Evolutionary conservation across 1,140 invertebrate genomes (phyloP).

Genomic region (Drosophila fuyamai): DNA sequence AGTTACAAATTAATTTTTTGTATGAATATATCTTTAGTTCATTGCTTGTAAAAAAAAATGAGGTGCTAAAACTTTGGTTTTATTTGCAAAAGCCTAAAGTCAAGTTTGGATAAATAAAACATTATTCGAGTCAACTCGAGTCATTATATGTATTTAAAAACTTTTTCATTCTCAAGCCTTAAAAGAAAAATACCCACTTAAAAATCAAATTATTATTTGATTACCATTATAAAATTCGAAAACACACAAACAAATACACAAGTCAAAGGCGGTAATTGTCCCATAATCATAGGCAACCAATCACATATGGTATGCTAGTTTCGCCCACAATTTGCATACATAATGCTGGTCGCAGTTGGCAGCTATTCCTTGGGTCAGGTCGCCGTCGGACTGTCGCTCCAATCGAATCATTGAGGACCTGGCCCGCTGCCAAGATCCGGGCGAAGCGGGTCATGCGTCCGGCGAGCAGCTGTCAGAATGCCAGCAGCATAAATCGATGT

Average conservation of each 20-base stretch:
- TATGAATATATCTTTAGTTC: too few relatives aligned
- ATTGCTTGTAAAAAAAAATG: too few relatives aligned
- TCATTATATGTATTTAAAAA: too few relatives aligned
- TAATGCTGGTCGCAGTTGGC: slow-evolving; percentile 43
- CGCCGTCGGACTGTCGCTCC: not conserved
- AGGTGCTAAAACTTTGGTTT: too few relatives aligned
- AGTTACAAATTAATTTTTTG: too few relatives aligned
- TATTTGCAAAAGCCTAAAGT: too few relatives aligned
- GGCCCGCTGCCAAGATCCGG: slow-evolving; percentile 27
- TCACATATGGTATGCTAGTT: slow-evolving; percentile 9
- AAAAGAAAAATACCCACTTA: too few relatives aligned
- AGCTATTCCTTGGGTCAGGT: slow-evolving; percentile 20
- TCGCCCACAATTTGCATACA: slow-evolving; percentile 24
- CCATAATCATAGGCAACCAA: slow-evolving; percentile 1
- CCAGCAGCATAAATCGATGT: slow-evolving; percentile 45
- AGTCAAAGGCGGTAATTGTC: not conserved
- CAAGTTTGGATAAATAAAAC: too few relatives aligned
- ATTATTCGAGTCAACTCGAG: too few relatives aligned
- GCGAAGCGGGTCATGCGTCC: slow-evolving; percentile 43
- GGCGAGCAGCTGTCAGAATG: slow-evolving; percentile 31
- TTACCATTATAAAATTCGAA: too few relatives aligned
- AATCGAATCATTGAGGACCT: slow-evolving; percentile 7
- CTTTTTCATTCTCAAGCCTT: too few relatives aligned
- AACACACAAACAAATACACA: not conserved
- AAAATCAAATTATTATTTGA: too few relatives aligned